Base-by-base conservation (phyloP, 2,797 vertebrate species). In the Limnodromus scolopaceus region DNA sequence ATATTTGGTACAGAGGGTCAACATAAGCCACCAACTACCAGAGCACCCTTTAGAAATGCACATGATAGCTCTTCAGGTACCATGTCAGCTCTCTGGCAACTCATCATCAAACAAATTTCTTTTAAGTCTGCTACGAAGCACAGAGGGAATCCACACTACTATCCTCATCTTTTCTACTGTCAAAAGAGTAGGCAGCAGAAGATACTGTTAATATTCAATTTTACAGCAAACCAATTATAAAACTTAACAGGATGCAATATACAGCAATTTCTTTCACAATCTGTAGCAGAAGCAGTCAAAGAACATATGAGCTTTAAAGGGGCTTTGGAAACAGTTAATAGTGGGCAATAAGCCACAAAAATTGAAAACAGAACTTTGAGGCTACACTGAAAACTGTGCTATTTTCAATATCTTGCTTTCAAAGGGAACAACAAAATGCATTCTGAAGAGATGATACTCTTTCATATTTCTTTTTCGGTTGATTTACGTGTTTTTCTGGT, bases 341-440 rank as follows among this genome's bases (percentile, higher is more conserved):
- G 38, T 46, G 63, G 53, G 54, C 55, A 94, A 77, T 86, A 94
- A 87, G 34, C 49, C 79, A 92, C 90, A 96, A 84, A 92, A 95
- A 95, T 89, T 72, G 96, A 96, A 96, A 97, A 10, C 64, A 96
- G 46, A 70, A 48, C n/a, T 92, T 93, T 92, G 76, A 74, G 57
- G 32, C 70, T 80, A 79, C 92, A 66, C 63, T 69, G 32, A 82
- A 92, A 96, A 81, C 89, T 84, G 48, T 17, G 74, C 32, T 69
- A 61, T 63, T 92, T 93, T 82, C 75, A 84, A 48, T 74, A 93
- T 82, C 32, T 75, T 72, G 28, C 16, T 93, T 92, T 96, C 91
- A 86, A 79, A 89, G 46, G 49, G 57, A 92, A 88, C 19, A 91
- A 68, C 32, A 55, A 83, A 38, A 79, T 69, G 57, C n/a, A 91